These are phyloP conservation scores for Atethmia centrago DNA, from an alignment of 2,888 invertebrate species.

Conservation along the genomic window DNA sequence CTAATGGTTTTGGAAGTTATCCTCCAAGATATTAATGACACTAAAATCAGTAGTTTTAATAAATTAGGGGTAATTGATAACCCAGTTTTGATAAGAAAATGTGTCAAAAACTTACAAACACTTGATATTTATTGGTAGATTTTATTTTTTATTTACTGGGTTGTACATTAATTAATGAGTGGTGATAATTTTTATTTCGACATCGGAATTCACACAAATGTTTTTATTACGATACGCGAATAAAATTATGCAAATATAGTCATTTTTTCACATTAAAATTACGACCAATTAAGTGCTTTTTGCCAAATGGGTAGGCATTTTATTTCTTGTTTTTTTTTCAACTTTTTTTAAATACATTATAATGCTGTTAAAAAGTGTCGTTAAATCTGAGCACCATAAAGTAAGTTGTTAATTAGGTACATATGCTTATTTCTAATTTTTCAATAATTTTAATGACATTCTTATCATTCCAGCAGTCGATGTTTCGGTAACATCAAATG, in stretches of 20 bases:
- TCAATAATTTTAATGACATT: constrained; percentile 16
- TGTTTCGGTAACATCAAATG: background rate
- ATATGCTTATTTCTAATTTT: constrained; percentile 17
- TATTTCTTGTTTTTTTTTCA: constrained; percentile 20
- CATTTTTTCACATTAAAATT: constrained; percentile 18
- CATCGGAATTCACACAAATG: constrained; percentile 36
- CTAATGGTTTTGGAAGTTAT: background rate
- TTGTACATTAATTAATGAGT: constrained; percentile 19
- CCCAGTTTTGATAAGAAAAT: constrained; percentile 13
- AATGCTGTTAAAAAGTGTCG: constrained; percentile 22
- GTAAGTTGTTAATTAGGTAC: constrained; percentile 21
- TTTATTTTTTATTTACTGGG: constrained; percentile 13
- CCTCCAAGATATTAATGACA: background rate
- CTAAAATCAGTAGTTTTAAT: background rate
- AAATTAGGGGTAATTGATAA: background rate
- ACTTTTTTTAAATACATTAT: constrained; percentile 10
- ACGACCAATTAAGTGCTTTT: constrained; percentile 35
- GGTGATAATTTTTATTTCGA: constrained; percentile 31
- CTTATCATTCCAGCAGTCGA: background rate
- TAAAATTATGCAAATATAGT: constrained; percentile 28
- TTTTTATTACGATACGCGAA: constrained; percentile 39
- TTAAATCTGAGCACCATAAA: constrained; percentile 32
- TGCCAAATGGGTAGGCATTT: constrained; percentile 22
- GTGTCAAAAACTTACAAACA: constrained; percentile 6
- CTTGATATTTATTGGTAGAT: background rate